Percentiles rank a stretch among this genome's conserved stretches.
Evolutionary conservation across 2,888 invertebrate genomes (phyloP).

Genomic region (Protula sp.): DNA sequence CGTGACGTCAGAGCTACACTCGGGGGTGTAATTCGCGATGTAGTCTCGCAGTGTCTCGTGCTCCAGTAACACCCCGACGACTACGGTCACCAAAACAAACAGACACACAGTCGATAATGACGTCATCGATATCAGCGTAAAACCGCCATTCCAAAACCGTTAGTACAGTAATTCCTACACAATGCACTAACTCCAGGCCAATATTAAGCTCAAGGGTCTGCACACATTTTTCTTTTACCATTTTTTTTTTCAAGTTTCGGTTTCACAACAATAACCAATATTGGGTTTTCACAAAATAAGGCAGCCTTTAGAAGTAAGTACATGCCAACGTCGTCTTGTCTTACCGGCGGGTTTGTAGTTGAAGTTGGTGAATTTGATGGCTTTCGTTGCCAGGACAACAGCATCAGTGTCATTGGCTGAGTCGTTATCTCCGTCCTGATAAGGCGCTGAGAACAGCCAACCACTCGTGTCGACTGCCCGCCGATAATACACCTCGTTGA

Average conservation of each 20-base stretch:
- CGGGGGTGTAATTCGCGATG: conserved; percentile 10
- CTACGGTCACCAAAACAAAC: conserved; percentile 28
- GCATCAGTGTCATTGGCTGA: conserved; percentile 12
- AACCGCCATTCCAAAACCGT: background rate
- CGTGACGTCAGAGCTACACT: conserved; percentile 30
- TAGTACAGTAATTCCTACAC: background rate
- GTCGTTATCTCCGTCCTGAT: background rate
- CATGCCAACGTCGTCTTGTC: no score
- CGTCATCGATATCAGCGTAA: no score
- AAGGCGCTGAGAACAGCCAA: conserved; percentile 25
- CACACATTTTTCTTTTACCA: no score
- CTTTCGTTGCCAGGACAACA: conserved; percentile 28
- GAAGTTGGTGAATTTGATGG: conserved; percentile 21
- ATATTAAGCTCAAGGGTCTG: no score
- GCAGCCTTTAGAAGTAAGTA: no score
- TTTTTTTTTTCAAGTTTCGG: no score
- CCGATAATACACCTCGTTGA: conserved; percentile 37
- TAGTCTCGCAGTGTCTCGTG: conserved; percentile 27
- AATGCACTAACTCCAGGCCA: background rate
- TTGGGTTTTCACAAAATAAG: no score
- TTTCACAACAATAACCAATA: no score
- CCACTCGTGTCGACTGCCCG: conserved; percentile 32
- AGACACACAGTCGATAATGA: no score
- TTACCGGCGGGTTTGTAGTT: conserved; percentile 34
- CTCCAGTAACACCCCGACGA: conserved; percentile 38